phyloP scores from a whole-genome alignment of 2,888 invertebrate species.

The Girardia tigrina region DNA sequence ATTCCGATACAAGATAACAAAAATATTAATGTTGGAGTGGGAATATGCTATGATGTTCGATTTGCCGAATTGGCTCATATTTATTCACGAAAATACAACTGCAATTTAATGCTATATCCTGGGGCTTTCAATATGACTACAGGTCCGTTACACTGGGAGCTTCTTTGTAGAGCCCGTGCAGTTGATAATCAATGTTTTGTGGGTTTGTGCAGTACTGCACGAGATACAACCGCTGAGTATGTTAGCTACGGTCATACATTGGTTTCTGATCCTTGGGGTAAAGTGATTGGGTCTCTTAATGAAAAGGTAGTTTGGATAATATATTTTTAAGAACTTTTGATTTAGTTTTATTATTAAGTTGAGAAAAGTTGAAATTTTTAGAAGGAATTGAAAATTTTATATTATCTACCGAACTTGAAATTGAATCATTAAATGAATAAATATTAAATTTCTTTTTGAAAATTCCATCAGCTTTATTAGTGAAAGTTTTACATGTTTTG shows the following conservation, averaged over 20 bases:
- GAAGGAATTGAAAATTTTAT: too few relatives aligned
- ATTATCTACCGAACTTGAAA: too few relatives aligned
- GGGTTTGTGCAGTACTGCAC: slow-evolving; percentile 68
- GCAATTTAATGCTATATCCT: slow-evolving; percentile 73
- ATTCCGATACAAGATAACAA: not conserved
- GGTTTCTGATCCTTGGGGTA: slow-evolving; percentile 64
- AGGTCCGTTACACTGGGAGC: slow-evolving; percentile 77
- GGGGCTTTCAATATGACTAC: slow-evolving; percentile 92
- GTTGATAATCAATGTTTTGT: slow-evolving; percentile 77
- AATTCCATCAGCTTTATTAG: too few relatives aligned
- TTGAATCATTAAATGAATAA: too few relatives aligned
- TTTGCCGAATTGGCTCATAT: slow-evolving; percentile 57
- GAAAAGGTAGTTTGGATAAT: slow-evolving; percentile 26
- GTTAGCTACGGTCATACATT: slow-evolving; percentile 77
- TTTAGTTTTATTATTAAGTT: too few relatives aligned
- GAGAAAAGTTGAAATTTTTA: too few relatives aligned
- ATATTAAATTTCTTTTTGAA: too few relatives aligned
- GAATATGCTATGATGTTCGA: slow-evolving; percentile 83
- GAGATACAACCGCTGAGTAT: slow-evolving; percentile 60
- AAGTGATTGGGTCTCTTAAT: not conserved
- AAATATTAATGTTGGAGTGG: slow-evolving; percentile 59
- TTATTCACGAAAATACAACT: slow-evolving; percentile 55
- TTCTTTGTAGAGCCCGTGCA: slow-evolving; percentile 67
- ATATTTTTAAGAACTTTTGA: too few relatives aligned
- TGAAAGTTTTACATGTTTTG: too few relatives aligned